A percentile compares a stretch with the other conserved stretches of the same genome.
These are phyloP conservation scores for Ceriagrion tenellum DNA, from an alignment of 2,888 invertebrate genomes.

Conservation along the genomic window DNA sequence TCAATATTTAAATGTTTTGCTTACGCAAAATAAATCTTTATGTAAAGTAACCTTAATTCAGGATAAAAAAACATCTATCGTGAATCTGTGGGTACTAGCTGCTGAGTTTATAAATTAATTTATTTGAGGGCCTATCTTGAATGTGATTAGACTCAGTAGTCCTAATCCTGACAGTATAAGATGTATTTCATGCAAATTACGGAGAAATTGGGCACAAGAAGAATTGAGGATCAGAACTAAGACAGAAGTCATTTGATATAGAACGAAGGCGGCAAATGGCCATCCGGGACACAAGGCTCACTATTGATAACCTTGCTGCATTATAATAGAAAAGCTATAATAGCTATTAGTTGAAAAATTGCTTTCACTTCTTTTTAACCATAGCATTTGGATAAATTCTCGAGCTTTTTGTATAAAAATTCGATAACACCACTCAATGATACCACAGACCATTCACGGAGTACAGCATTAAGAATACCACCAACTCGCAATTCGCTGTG, in stretches of 20 bases:
- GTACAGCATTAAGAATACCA: background rate
- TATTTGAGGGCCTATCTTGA: too few relatives aligned
- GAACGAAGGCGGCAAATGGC: background rate
- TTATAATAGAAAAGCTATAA: too few relatives aligned
- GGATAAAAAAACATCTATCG: background rate
- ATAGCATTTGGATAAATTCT: background rate
- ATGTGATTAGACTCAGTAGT: too few relatives aligned
- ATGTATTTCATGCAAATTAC: too few relatives aligned
- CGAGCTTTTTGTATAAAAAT: background rate
- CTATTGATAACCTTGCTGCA: background rate
- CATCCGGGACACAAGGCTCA: background rate
- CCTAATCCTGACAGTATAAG: too few relatives aligned
- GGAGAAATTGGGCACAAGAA: too few relatives aligned
- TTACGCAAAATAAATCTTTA: background rate
- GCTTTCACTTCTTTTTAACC: background rate
- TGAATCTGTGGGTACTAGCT: background rate
- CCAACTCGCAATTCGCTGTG: background rate
- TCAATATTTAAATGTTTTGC: too few relatives aligned
- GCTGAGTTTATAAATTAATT: background rate
- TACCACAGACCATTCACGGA: background rate
- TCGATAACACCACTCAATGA: too few relatives aligned
- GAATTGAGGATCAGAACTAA: too few relatives aligned
- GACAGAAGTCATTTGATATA: too few relatives aligned
- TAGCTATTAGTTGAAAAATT: background rate
- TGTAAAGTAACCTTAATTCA: background rate